Evolutionary conservation across 2,113 vertebrate genomes (phyloP).

Genomic region (Elaphurus davidianus): DNA sequence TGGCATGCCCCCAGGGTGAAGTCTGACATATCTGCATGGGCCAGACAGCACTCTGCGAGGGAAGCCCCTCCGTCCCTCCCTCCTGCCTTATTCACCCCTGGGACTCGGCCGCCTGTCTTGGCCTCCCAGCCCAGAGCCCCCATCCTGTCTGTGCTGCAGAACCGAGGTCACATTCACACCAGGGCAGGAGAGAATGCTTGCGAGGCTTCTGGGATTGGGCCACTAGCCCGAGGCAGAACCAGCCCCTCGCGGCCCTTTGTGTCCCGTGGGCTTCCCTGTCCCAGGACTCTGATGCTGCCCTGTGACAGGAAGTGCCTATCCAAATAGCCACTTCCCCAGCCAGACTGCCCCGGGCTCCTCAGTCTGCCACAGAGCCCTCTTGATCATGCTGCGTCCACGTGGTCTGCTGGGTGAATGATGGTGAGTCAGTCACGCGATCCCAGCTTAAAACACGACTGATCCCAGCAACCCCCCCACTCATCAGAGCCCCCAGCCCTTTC

Average conservation of each 20-base stretch:
- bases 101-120: background rate
- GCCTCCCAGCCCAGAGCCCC: background rate
- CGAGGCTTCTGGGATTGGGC: background rate
- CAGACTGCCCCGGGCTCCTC: background rate
- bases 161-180: background rate
- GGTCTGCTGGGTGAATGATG: background rate
- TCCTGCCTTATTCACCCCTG: background rate
- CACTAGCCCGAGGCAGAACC: background rate
- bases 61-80: background rate
- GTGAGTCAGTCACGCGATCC: accelerated
- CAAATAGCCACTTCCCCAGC: background rate
- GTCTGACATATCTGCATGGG: background rate
- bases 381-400: background rate
- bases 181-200: background rate
- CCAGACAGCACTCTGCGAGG: background rate
- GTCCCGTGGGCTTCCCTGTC: background rate
- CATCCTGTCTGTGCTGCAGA: background rate
- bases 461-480: background rate
- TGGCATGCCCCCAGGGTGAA: background rate
- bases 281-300: background rate
- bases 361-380: background rate
- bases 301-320: background rate
- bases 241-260: background rate
- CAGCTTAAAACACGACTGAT: background rate
- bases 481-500: background rate